Base-by-base conservation (phyloP, 2,888 invertebrate species). In the Sesia apiformis region DNA sequence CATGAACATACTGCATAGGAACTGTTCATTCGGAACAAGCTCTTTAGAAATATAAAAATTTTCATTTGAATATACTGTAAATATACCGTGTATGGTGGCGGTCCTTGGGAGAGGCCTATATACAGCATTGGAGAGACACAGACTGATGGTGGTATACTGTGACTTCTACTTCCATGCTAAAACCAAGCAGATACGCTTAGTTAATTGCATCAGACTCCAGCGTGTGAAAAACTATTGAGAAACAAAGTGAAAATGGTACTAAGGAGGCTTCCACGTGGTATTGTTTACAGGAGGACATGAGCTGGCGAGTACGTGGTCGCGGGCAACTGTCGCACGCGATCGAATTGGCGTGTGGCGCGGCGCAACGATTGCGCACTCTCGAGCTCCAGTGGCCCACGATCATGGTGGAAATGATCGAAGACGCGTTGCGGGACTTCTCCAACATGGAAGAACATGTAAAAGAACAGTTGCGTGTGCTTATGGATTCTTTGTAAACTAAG, bases 361-460 rank as follows among this genome's bases (percentile, higher is more conserved):
- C 96, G 51, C 92, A 93, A 67, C 94, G 96, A 70, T 81, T 96
- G 56, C 92, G 94, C 61, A 86, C 93, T 57, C 85, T 97, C 56
- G 94, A 96, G 67, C 87, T 91, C 50, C 91, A 94, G 67, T 96
- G 96, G 96, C 94, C 95, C 8, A 90, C 90, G 54, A 92, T 96
- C 68, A 88, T 97, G 63, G 88, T 93, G 51, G 94, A 95, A 71
- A 92, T 96, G 78, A 92, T 96, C 60, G 92, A 93, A 66, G 94
- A 95, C 63, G 94, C 95, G 7, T 83, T 97, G 57, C 89, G 91
- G 57, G 96, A 96, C 78, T 96, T 94, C 72, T 92, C 94, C n/a
- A 92, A 96, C 64, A 91, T 96, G 89, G 94, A 96, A 72, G 84
- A 91, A 56, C 96, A 96, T 74, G 93, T 96, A 81, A 94, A 95